Conservation (phyloP, 2,113 vertebrate genomes). For the Nesogale talazaci region DNA sequence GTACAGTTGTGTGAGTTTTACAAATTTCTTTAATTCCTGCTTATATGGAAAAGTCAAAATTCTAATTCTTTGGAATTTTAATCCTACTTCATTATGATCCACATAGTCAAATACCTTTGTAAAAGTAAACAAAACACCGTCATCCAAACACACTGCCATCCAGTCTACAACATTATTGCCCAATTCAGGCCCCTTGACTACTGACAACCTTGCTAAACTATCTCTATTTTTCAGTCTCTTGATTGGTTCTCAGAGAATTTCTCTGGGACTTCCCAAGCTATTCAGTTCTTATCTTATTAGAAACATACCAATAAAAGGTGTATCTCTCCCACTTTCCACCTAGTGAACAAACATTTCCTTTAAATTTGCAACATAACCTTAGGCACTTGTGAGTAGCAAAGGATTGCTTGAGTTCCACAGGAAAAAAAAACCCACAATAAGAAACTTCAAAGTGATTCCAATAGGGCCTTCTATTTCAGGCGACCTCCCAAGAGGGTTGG, state of each 20-base stretch:
- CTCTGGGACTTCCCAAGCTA: neutral
- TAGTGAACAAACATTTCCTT: neutral
- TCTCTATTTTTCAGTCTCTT: neutral
- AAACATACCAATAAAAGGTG: neutral
- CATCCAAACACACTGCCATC: too few relatives aligned
- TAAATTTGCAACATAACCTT: neutral
- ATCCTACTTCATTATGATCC: too few relatives aligned
- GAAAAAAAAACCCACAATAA: neutral
- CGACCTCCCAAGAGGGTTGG: too few relatives aligned
- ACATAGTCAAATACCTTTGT: too few relatives aligned
- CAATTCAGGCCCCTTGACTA: neutral
- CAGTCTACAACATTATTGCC: neutral
- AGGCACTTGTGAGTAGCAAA: neutral
- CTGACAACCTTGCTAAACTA: neutral
- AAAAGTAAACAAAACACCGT: too few relatives aligned
- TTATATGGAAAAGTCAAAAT: too few relatives aligned
- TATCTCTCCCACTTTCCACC: neutral
- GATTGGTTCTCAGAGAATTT: slow-evolving; percentile 12
- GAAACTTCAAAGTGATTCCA: neutral
- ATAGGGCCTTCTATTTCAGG: neutral
- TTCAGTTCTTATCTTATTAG: neutral
- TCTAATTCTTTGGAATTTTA: too few relatives aligned
- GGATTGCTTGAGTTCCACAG: neutral
- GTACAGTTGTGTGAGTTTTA: too few relatives aligned
- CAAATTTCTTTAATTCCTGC: too few relatives aligned